Base-by-base conservation (phyloP, 2,797 vertebrate genomes). In the Acrocephalus scirpaceus region DNA sequence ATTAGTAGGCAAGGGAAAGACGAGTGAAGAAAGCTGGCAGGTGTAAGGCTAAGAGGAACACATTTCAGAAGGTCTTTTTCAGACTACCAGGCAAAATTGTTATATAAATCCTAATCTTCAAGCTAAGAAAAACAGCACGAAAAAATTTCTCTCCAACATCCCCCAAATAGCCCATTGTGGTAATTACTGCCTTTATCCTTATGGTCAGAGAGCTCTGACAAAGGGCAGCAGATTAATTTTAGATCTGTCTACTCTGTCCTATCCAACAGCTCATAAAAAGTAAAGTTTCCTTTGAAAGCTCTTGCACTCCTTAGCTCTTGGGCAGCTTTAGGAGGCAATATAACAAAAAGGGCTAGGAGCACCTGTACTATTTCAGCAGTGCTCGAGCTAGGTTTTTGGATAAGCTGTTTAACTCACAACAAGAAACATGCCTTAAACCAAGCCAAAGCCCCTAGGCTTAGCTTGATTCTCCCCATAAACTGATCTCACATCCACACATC, bases 11-110 rank as follows among this genome's bases (percentile, higher is more conserved):
- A 61, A 69, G 65, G 40, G 58, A 95, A 87, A 83, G 80, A 90
- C 86, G 60, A 94, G 93, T 94, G 85, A 80, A 66, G 80, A 96
- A 96, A 90, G 78, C 73, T 82, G 84, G 84, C 92, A 92, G 88
- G 94, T 95, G 89, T 92, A 94, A 92, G 86, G 71, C 77, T 92
- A 82, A 95, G 87, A 95, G 71, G 75, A 94, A 81, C 62, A 86
- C 51, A n/a, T 92, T 93, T 95, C 70, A 96, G 87, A 84, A 92
- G 84, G n/a, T 65, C 79, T 84, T 87, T 88, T 88, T 96, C 86
- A 91, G 69, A 84, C 53, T 89, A 93, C 69, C 27, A 91, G 57
- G 64, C 32, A 48, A 69, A 73, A 30, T 53, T 75, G 10, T 72
- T 80, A 65, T 34, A 79, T 74, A 89, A 95, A 92, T 30, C 34